phyloP scores from a whole-genome alignment of 2,113 vertebrate species.

The Nanger granti region DNA sequence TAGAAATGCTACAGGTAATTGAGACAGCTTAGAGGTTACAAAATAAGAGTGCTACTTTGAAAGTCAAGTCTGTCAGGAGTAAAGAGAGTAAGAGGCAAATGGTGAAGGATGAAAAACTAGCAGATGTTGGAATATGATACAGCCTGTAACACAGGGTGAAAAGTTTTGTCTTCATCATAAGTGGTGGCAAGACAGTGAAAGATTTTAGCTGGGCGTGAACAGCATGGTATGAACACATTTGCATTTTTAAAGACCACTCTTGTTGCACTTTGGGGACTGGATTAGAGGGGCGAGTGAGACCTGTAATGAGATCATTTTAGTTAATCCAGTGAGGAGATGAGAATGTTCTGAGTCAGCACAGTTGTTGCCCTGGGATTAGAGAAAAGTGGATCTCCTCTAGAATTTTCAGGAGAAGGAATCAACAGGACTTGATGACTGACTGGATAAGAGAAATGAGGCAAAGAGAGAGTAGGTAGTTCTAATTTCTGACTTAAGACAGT shows the following conservation, averaged over 20 bases:
- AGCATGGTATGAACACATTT: not conserved
- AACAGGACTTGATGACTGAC: not conserved
- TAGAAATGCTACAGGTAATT: not conserved
- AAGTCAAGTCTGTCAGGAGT: not conserved
- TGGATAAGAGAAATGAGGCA: not conserved
- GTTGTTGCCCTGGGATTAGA: not conserved
- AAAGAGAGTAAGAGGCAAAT: not conserved
- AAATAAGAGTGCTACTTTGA: not conserved
- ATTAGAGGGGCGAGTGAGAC: not conserved
- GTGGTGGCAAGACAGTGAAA: not conserved
- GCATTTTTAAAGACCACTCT: not conserved
- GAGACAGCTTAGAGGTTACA: not conserved
- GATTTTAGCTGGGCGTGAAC: not conserved
- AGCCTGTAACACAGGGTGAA: not conserved
- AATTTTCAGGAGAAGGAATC: not conserved
- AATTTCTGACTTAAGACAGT: not conserved
- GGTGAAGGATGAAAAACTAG: not conserved
- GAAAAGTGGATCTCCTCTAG: not conserved
- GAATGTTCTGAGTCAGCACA: not conserved
- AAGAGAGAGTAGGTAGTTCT: not conserved
- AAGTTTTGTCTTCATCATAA: not conserved
- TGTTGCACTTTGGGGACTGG: not conserved
- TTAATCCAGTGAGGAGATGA: not conserved
- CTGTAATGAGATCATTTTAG: not conserved
- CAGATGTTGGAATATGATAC: not conserved